A percentile compares a stretch with the other conserved stretches of the same genome.
These are phyloP conservation scores for Clanis bilineata DNA, from an alignment of 2,888 invertebrate species.

Conservation along the genomic window DNA sequence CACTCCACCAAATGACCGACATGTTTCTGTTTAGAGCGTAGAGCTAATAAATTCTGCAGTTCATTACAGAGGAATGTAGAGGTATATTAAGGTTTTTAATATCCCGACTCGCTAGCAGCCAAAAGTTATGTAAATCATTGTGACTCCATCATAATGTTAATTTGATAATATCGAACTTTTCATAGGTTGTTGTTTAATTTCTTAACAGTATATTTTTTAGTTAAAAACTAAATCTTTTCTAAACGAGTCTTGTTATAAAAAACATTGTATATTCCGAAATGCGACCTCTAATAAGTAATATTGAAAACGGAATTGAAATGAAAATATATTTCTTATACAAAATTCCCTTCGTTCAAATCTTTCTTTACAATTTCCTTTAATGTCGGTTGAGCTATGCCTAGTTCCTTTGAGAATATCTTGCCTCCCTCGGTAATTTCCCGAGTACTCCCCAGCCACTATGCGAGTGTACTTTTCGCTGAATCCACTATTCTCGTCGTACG, in stretches of 20 bases:
- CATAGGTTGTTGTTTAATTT: too few relatives aligned
- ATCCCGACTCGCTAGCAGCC: too few relatives aligned
- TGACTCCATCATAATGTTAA: too few relatives aligned
- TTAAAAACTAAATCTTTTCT: too few relatives aligned
- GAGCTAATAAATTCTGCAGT: background rate
- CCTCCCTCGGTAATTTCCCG: background rate
- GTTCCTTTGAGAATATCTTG: background rate
- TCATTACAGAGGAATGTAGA: background rate
- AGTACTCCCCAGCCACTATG: background rate
- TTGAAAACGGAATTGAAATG: background rate
- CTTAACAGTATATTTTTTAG: too few relatives aligned
- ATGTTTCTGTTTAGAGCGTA: too few relatives aligned
- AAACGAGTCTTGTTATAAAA: too few relatives aligned
- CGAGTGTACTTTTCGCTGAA: slow-evolving; percentile 43
- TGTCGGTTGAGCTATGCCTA: background rate
- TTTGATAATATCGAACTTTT: too few relatives aligned
- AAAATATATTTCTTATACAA: background rate
- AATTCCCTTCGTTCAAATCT: background rate
- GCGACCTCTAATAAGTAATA: too few relatives aligned
- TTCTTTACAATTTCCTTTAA: background rate
- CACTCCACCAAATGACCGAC: background rate
- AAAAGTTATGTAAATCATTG: too few relatives aligned
- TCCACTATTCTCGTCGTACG: slow-evolving; percentile 32
- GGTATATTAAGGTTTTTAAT: too few relatives aligned
- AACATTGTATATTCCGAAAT: too few relatives aligned